Percentiles rank a stretch among this genome's conserved stretches.
Evolutionary conservation across 1,140 invertebrate genomes (phyloP).

Genomic region (Bombus consobrinus): DNA sequence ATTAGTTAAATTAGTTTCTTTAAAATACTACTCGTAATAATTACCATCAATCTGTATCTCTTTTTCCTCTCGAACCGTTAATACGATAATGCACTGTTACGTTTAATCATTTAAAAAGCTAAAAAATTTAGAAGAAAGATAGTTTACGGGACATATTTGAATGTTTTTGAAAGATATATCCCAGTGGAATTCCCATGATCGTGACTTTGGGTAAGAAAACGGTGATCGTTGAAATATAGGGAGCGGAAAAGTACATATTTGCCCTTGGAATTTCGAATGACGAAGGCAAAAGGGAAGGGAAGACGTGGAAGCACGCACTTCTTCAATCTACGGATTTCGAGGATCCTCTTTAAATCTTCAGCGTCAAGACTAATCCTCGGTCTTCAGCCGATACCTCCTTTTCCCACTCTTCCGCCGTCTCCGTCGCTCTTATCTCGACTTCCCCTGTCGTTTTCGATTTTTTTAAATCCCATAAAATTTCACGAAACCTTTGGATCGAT

Average conservation of each 20-base stretch:
- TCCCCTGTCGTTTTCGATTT: conserved; percentile 1
- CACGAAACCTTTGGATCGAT: not conserved
- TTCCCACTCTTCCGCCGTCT: not conserved
- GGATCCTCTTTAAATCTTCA: conserved; percentile 63
- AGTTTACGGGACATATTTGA: not conserved
- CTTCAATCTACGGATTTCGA: conserved; percentile 63
- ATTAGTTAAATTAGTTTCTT: no score
- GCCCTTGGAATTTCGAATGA: conserved; percentile 46
- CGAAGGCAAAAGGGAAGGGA: conserved; percentile 1
- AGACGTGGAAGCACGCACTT: conserved; percentile 61
- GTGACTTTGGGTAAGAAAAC: conserved; percentile 1
- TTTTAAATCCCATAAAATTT: conserved; percentile 31
- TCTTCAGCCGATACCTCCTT: conserved; percentile 5
- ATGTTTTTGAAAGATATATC: not conserved
- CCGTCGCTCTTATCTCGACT: conserved; percentile 39
- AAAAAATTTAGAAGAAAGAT: not conserved
- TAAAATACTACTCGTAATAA: no score
- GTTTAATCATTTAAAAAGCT: not conserved
- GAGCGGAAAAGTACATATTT: conserved; percentile 64
- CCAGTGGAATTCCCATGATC: conserved; percentile 1
- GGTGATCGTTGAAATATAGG: conserved; percentile 33
- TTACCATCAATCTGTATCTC: not conserved
- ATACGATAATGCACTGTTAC: not conserved
- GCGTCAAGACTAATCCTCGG: conserved; percentile 54
- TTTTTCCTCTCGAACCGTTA: not conserved